These are phyloP conservation scores for Siniperca scherzeri DNA, from an alignment of 2,797 vertebrate species.

Conservation along the genomic window DNA sequence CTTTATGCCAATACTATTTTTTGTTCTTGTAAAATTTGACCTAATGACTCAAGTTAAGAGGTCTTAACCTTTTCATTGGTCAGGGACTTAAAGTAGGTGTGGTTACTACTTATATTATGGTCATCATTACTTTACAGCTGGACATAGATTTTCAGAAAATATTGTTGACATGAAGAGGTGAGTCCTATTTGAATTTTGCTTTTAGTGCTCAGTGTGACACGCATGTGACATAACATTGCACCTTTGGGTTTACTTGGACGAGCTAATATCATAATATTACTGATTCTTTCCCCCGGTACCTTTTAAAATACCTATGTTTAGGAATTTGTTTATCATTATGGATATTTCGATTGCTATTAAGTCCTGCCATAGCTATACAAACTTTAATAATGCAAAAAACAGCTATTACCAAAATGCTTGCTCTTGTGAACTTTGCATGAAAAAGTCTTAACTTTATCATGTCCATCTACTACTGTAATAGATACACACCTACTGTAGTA, in stretches of 20 bases:
- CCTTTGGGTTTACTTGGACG: neutral
- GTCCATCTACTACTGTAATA: neutral
- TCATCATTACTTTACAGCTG: conserved; percentile 44
- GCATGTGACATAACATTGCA: no score
- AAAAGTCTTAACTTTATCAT: neutral
- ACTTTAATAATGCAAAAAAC: neutral
- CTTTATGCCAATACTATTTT: conserved; percentile 58
- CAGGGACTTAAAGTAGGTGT: conserved; percentile 38
- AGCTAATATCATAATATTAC: neutral
- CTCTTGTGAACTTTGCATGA: neutral
- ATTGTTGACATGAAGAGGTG: conserved; percentile 44
- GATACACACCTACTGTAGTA: neutral
- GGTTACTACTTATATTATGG: conserved; percentile 51
- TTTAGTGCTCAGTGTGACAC: neutral
- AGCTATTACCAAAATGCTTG: neutral
- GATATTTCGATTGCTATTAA: neutral
- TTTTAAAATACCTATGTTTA: neutral
- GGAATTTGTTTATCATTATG: neutral
- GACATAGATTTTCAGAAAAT: conserved; percentile 40
- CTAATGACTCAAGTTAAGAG: conserved; percentile 46
- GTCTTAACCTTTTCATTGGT: conserved; percentile 60
- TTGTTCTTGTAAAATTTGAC: conserved; percentile 75
- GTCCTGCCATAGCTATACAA: neutral
- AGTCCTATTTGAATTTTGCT: conserved; percentile 41
- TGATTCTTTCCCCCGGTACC: fast-evolving